Evolutionary conservation across 2,113 vertebrate species (phyloP).

Genomic region (Mormoops blainvillei): DNA sequence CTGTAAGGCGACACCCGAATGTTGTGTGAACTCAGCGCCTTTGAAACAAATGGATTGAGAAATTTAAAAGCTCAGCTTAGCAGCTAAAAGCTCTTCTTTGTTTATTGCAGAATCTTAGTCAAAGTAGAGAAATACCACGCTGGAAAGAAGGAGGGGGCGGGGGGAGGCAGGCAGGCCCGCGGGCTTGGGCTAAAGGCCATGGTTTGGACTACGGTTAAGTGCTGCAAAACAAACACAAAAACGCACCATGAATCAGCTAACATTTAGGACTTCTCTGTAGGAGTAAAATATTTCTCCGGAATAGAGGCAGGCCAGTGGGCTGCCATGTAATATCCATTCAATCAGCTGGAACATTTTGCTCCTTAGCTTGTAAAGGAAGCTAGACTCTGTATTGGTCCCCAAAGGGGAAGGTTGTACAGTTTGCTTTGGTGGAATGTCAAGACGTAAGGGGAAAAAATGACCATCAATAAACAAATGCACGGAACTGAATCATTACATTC

Average conservation of each 20-base stretch:
- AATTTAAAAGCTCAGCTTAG: background rate
- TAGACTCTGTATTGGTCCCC: slow-evolving; percentile 4
- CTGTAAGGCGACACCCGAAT: background rate
- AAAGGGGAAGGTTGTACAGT: background rate
- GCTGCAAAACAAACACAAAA: background rate
- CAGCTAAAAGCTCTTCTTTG: background rate
- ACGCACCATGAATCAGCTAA: background rate
- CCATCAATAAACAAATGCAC: slow-evolving; percentile 40
- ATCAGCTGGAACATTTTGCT: slow-evolving; percentile 48
- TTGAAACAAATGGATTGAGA: background rate
- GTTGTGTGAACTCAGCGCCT: background rate
- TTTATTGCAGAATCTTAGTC: background rate
- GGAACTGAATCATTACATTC: slow-evolving; percentile 30
- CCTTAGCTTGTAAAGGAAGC: slow-evolving; percentile 30
- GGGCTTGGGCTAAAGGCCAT: background rate
- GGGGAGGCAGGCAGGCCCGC: too few relatives aligned
- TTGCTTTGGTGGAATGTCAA: slow-evolving; percentile 50
- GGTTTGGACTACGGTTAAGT: background rate
- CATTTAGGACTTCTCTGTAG: slow-evolving; percentile 47
- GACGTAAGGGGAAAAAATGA: slow-evolving; percentile 34
- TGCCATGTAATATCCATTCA: slow-evolving; percentile 17
- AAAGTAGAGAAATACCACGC: background rate
- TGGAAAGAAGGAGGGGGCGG: background rate
- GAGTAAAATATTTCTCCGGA: slow-evolving; percentile 35
- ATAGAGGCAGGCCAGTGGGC: slow-evolving; percentile 6